phyloP scores from a whole-genome alignment of 2,113 vertebrate species.

The Dryoscopus gambensis region DNA sequence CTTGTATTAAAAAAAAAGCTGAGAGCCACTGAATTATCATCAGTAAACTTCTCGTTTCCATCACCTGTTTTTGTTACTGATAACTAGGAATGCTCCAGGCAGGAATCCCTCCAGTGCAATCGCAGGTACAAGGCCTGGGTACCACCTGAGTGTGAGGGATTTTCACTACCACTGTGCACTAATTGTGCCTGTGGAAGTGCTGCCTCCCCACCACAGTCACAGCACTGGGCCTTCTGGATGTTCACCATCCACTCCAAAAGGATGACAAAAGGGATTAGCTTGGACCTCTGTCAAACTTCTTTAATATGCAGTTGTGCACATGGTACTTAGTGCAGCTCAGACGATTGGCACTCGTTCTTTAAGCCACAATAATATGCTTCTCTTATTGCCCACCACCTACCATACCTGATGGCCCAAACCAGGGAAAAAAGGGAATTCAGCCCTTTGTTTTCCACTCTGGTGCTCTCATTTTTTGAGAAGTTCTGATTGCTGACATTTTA shows the following conservation, averaged over 20 bases:
- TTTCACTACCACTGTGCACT: not conserved
- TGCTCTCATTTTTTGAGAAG: not conserved
- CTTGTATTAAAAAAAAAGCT: not conserved
- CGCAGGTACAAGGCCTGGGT: not conserved
- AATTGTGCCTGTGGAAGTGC: not conserved
- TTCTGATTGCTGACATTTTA: not conserved
- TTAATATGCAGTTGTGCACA: not conserved
- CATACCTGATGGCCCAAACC: not conserved
- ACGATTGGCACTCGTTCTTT: not conserved
- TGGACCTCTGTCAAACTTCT: not conserved
- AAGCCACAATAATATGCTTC: not conserved
- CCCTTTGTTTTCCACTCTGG: not conserved
- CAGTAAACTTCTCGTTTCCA: not conserved
- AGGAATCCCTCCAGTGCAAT: not conserved
- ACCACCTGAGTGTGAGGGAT: accelerated
- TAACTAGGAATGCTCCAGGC: not conserved
- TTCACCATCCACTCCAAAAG: not conserved
- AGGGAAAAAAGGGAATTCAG: not conserved
- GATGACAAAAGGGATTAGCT: not conserved
- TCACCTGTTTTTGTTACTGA: not conserved
- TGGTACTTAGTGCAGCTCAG: not conserved
- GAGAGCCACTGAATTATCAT: not conserved
- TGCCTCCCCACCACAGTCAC: not conserved
- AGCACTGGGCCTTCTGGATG: accelerated
- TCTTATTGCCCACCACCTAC: not conserved